Evolutionary conservation across 2,113 vertebrate genomes (phyloP), one percentile per base, ranked within the genome.

Genomic region (Clarias gariepinus): DNA sequence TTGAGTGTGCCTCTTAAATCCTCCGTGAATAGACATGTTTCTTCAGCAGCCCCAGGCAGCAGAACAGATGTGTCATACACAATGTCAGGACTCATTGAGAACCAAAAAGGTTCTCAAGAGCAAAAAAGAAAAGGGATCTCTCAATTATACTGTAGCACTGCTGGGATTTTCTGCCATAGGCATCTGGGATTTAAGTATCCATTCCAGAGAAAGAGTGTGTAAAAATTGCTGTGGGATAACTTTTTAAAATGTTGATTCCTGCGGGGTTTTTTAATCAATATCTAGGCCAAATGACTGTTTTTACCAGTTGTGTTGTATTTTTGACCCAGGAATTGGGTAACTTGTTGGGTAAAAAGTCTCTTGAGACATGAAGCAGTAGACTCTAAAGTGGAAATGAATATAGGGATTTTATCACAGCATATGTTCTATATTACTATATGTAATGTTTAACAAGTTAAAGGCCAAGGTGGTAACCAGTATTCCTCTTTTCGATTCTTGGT

Each of bases 81-180:
- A 82, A 77, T 79, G 82, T 84, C 86, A 79, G 33, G 52, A 61
- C 81, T 83, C 61, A 79, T 60, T 87, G 83, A 84, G 55, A 80
- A 76, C 1, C 73, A 52, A 15, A 60, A 33, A 84, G 61, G 74
- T 16, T 64, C 30, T n/a, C 47, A 83, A 23, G 60, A 79, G 28
- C 58, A 78, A 53, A 63, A 55, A 47, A 55, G 47, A 55, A 78
- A 71, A 36, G 30, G 74, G 36, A 82, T 53, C 36, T 55, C 57
- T 36, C 74, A 66, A 21, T 79, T 55, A 25, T 61, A 36, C 33
- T 36, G 33, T 2, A 64, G 25, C 16, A 61, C 41, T 53, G 73
- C 73, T 64, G 58, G 68, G 21, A 64, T 53, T 63, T 63, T 78
- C 55, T 76, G 2, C 61, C 73, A 21, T 19, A 63, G 33, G 9